These are phyloP conservation scores for Caenorhabditis sp. DNA, from an alignment of 2,888 invertebrate species.

Conservation along the genomic window DNA sequence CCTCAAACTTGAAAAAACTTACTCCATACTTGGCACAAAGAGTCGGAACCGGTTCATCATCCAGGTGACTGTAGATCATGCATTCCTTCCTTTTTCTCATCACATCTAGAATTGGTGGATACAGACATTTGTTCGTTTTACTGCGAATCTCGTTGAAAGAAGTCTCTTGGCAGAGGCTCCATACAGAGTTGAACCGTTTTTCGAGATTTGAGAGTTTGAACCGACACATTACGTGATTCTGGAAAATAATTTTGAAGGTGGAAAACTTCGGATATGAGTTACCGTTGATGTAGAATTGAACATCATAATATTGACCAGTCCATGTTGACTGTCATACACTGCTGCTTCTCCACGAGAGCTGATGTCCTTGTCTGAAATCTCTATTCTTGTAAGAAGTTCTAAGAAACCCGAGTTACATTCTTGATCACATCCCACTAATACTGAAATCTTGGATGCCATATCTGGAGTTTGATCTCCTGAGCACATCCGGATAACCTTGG, in stretches of 20 bases:
- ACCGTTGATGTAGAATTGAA: conserved; percentile 37
- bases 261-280: no score
- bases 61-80: conserved; percentile 46
- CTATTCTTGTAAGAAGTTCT: background rate
- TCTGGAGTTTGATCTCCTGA: conserved; percentile 52
- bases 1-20: background rate
- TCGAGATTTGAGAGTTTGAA: conserved; percentile 62
- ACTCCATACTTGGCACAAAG: conserved; percentile 59
- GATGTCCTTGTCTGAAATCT: conserved; percentile 52
- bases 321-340: conserved; percentile 31
- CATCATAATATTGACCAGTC: conserved; percentile 52
- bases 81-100: conserved; percentile 51
- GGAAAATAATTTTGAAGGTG: background rate
- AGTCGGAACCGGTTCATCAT: conserved; percentile 36
- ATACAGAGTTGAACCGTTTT: conserved; percentile 53
- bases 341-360: conserved; percentile 58
- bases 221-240: conserved; percentile 54
- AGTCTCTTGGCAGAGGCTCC: conserved; percentile 65
- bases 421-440: conserved; percentile 58
- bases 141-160: conserved; percentile 35
- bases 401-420: conserved; percentile 27
- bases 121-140: conserved; percentile 30
- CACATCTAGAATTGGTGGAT: conserved; percentile 34
- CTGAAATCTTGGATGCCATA: conserved; percentile 51
- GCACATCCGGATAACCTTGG: conserved; percentile 60